These are phyloP conservation scores for Chloebia gouldiae DNA, from an alignment of 2,113 vertebrate species.

Conservation along the genomic window DNA sequence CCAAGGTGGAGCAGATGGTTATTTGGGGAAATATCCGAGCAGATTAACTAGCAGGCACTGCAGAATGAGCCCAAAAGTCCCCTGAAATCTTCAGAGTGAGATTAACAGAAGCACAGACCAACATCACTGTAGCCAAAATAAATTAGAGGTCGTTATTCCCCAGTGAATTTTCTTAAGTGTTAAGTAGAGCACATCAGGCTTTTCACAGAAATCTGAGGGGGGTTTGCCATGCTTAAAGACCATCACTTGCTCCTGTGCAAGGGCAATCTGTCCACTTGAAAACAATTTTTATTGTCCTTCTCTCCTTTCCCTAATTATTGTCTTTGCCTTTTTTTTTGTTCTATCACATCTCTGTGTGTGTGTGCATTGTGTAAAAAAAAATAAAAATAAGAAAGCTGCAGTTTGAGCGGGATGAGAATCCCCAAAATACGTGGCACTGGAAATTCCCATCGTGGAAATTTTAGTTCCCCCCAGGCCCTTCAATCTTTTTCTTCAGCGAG, in stretches of 20 bases:
- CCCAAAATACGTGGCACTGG: not conserved
- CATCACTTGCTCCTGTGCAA: not conserved
- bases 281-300: not conserved
- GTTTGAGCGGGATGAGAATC: not conserved
- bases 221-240: not conserved
- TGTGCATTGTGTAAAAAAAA: not conserved
- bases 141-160: slow-evolving; percentile 59
- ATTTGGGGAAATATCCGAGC: slow-evolving; percentile 18
- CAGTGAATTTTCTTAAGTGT: slow-evolving; percentile 26
- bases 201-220: slow-evolving; percentile 15
- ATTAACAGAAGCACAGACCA: slow-evolving; percentile 30
- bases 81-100: slow-evolving; percentile 48
- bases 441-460: not conserved
- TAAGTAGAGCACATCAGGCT: slow-evolving; percentile 43
- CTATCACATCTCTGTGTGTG: not conserved
- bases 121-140: slow-evolving; percentile 55
- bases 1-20: slow-evolving; percentile 67
- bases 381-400: not conserved
- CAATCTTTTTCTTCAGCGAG: not conserved
- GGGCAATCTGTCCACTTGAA: slow-evolving; percentile 27
- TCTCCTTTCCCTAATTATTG: not conserved
- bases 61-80: slow-evolving; percentile 46
- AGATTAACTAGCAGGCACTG: slow-evolving; percentile 35
- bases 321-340: not conserved
- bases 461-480: not conserved